Evolutionary conservation across 2,113 vertebrate species (phyloP).

Genomic region (Kryptolebias marmoratus): DNA sequence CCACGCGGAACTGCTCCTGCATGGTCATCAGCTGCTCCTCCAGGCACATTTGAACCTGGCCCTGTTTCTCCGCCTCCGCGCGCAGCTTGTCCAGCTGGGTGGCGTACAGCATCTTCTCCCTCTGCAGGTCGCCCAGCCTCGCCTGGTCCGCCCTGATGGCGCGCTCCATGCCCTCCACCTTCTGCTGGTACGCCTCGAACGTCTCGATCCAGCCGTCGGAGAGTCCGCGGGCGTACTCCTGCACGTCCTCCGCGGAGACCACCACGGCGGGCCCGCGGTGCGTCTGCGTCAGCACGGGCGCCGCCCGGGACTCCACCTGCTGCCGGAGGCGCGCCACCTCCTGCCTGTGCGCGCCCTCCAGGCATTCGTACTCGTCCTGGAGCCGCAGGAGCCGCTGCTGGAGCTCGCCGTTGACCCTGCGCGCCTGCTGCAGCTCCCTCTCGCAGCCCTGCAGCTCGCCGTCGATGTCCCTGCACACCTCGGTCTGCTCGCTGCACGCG

Average conservation of each 20-base stretch:
- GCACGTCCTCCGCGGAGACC: constrained; percentile 81
- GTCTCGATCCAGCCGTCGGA: constrained; percentile 85
- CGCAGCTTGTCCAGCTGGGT: constrained; percentile 82
- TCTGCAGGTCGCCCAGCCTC: constrained; percentile 80
- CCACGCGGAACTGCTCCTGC: constrained; percentile 81
- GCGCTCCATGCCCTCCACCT: constrained; percentile 85
- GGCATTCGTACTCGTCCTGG: constrained; percentile 75
- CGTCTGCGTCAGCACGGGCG: constrained; percentile 67
- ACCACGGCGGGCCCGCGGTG: constrained; percentile 63
- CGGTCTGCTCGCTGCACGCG: constrained; percentile 75
- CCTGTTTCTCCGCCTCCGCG: constrained; percentile 80
- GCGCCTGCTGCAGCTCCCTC: constrained; percentile 75
- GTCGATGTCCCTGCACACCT: constrained; percentile 74
- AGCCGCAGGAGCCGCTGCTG: constrained; percentile 84
- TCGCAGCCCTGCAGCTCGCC: constrained; percentile 78
- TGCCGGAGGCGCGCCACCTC: constrained; percentile 75
- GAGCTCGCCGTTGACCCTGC: constrained; percentile 78
- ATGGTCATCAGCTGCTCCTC: constrained; percentile 84
- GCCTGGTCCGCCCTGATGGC: constrained; percentile 79
- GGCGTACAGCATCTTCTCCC: constrained; percentile 81
- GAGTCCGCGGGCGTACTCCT: constrained; percentile 82
- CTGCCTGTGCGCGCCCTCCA: constrained; percentile 82
- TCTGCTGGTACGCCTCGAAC: constrained; percentile 85
- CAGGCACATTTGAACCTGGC: constrained; percentile 80
- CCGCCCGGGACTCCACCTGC: constrained; percentile 71